Evolutionary conservation across 2,888 invertebrate genomes (phyloP).

Genomic region (Blastobasis adustella): DNA sequence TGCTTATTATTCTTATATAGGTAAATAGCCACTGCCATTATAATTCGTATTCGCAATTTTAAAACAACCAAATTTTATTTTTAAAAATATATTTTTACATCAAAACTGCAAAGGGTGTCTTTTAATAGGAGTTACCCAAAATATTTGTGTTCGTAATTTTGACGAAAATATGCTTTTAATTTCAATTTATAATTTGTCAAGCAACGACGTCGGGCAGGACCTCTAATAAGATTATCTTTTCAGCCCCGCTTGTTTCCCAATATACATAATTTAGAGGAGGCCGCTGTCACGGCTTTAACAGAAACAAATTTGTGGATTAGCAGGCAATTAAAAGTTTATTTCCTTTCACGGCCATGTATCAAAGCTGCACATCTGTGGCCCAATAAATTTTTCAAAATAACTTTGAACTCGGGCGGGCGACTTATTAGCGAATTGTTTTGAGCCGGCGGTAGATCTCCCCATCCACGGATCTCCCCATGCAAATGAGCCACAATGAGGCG

Average conservation of each 20-base stretch:
- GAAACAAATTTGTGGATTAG: conserved; percentile 36
- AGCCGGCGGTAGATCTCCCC: no score
- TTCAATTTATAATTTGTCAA: no score
- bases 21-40: no score
- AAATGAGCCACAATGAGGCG: conserved; percentile 42
- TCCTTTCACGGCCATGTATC: conserved; percentile 59
- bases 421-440: conserved; percentile 14
- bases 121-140: no score
- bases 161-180: neutral
- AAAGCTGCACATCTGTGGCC: conserved; percentile 56
- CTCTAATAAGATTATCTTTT: conserved; percentile 1
- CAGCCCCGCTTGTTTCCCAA: neutral
- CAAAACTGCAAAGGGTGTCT: no score
- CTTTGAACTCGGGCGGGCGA: neutral
- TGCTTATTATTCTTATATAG: no score
- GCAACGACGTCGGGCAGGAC: neutral
- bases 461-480: conserved; percentile 42
- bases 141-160: neutral
- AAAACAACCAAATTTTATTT: no score
- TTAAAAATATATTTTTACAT: no score
- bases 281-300: neutral
- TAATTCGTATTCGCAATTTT: no score
- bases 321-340: conserved; percentile 66
- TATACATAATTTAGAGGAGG: neutral
- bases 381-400: neutral